These are phyloP conservation scores for Ophioderma brevispina DNA, from an alignment of 35 echinoderm and acorn worm genomes.

Conservation along the genomic window DNA sequence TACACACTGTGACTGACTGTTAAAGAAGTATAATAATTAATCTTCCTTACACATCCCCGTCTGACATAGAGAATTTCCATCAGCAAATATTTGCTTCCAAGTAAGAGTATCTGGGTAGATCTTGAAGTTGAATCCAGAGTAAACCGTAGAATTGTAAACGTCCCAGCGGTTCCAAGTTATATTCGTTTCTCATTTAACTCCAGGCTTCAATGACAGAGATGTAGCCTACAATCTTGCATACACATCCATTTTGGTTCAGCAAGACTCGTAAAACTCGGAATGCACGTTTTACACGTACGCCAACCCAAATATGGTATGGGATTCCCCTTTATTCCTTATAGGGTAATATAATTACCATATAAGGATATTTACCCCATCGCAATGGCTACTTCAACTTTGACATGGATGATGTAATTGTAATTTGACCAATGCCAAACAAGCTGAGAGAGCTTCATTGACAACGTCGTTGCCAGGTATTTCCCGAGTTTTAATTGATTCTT, in stretches of 20 bases:
- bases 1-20: no score
- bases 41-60: no score
- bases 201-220: background rate
- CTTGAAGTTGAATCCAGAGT: no score
- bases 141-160: no score
- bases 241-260: background rate
- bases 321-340: conserved; percentile 36
- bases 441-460: background rate
- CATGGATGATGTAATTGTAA: background rate
- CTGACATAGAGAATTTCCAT: no score
- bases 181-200: background rate
- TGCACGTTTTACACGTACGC: conserved; percentile 81
- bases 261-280: background rate
- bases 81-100: no score
- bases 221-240: background rate
- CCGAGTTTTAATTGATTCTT: conserved; percentile 5
- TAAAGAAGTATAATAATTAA: no score
- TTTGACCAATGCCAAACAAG: background rate
- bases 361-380: conserved; percentile 1
- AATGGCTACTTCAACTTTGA: no score
- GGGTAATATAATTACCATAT: conserved; percentile 14
- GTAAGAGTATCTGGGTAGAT: no score
- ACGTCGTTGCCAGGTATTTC: background rate
- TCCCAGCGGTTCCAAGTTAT: no score
- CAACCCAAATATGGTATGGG: conserved; percentile 73